Evolutionary conservation across 2,113 vertebrate species (phyloP), one percentile per base, ranked within the genome.

Genomic region (Salvelinus alpinus): DNA sequence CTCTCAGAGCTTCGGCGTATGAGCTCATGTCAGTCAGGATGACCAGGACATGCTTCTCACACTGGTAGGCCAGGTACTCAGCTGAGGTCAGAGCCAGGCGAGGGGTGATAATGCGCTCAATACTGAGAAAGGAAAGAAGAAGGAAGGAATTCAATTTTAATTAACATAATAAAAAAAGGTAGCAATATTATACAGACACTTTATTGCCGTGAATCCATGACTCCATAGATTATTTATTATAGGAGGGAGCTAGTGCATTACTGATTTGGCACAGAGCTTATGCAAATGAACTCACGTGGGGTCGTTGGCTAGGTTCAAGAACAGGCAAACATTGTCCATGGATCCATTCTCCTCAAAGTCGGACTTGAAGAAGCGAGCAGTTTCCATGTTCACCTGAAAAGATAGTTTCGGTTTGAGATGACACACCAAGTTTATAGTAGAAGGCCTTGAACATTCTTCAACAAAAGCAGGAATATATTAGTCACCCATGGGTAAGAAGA

Each of bases 11-110:
- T 77, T 95, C 94, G 2, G 94, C 94, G 3, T 95, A 95, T 48
- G 94, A 94, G 85, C 94, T 95, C 94, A 95, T 95, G 86, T 95
- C 94, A 0, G 94, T 95, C 73, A 95, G 89, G 82, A 95, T 95
- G 87, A 95, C 94, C 85, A 95, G 82, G 47, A 95, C 94, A 13
- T 95, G 94, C 74, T 95, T 95, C 90, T 95, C 94, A 82, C 94
- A 95, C 89, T 95, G 94, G 83, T 95, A 95, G 44, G 94, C 94
- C 91, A 95, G 84, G 85, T 94, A 95, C 87, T 95, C 94, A 0
- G 94, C 94, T 6, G 93, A 77, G 4, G 94, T 95, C 82, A 95
- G 88, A 0, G 94, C 94, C 86, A 95, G 89, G 54, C 94, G 94
- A 2, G 94, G 94, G 1, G 94, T 95, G 84, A 95, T 95, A 88